Percentiles rank a stretch among this genome's conserved stretches.
phyloP scores from a whole-genome alignment of 2,113 vertebrate species.

The Ptyas mucosa region DNA sequence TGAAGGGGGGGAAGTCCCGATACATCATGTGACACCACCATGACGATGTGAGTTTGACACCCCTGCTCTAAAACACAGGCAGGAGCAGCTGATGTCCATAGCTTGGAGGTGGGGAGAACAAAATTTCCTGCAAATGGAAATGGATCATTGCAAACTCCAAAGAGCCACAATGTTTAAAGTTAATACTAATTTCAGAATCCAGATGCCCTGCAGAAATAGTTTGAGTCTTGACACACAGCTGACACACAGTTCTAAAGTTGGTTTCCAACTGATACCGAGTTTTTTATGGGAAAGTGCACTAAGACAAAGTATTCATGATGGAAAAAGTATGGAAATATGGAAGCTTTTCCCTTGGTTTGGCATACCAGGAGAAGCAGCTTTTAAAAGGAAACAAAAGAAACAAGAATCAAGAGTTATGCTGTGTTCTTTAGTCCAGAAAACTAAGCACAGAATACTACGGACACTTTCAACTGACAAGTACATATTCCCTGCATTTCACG shows the following conservation, averaged over 20 bases:
- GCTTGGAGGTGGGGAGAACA: neutral
- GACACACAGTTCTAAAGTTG: neutral
- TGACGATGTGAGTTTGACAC: no score
- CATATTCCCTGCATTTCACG: neutral
- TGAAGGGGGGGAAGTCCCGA: no score
- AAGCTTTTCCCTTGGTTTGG: neutral
- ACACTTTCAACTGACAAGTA: neutral
- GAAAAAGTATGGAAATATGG: neutral
- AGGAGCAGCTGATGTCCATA: neutral
- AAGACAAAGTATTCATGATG: neutral
- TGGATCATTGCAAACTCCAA: neutral
- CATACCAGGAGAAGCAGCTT: neutral
- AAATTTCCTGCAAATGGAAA: neutral
- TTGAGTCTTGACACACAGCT: neutral
- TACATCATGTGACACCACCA: no score
- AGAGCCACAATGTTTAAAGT: neutral
- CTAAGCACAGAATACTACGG: neutral
- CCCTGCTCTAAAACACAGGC: neutral
- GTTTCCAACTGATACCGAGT: neutral
- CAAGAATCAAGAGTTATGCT: neutral
- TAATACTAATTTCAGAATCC: neutral
- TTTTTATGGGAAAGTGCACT: neutral
- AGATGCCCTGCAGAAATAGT: neutral
- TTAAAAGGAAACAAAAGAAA: neutral
- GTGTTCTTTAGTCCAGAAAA: neutral